Evolutionary conservation across 2,888 invertebrate species (phyloP).

Genomic region (Dorcus hopei): DNA sequence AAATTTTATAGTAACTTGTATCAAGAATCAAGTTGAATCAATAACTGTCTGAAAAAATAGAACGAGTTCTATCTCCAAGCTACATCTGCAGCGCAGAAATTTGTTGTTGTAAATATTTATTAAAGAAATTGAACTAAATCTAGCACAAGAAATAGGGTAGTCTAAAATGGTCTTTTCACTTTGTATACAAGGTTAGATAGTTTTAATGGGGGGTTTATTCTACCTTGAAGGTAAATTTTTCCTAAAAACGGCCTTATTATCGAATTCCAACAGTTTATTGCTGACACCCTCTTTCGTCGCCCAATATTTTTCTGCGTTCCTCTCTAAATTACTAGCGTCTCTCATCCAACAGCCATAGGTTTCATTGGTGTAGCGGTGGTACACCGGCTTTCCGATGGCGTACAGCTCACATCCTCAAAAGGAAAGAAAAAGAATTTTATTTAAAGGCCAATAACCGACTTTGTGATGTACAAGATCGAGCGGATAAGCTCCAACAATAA

Average conservation of each 20-base stretch:
- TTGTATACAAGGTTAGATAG: too few species aligned
- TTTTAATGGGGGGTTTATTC: too few species aligned
- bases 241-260: slow-evolving; percentile 67
- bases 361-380: slow-evolving; percentile 75
- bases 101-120: too few species aligned
- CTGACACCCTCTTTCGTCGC: slow-evolving; percentile 76
- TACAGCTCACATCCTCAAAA: slow-evolving; percentile 75
- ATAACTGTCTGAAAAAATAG: too few species aligned
- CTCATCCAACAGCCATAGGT: slow-evolving; percentile 83
- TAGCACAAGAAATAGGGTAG: too few species aligned
- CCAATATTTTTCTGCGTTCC: slow-evolving; percentile 72
- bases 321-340: slow-evolving; percentile 62
- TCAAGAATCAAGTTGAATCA: too few species aligned
- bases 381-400: slow-evolving; percentile 91
- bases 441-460: neutral
- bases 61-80: too few species aligned
- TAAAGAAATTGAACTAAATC: too few species aligned
- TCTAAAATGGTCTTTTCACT: too few species aligned
- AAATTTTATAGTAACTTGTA: too few species aligned
- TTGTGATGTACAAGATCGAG: neutral
- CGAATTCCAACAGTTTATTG: slow-evolving; percentile 72
- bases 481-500: neutral
- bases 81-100: too few species aligned
- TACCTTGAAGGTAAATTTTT: slow-evolving; percentile 56
- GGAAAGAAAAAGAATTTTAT: slow-evolving; percentile 2